phyloP scores from a whole-genome alignment of 2,113 vertebrate species.

The Xyrauchen texanus region DNA sequence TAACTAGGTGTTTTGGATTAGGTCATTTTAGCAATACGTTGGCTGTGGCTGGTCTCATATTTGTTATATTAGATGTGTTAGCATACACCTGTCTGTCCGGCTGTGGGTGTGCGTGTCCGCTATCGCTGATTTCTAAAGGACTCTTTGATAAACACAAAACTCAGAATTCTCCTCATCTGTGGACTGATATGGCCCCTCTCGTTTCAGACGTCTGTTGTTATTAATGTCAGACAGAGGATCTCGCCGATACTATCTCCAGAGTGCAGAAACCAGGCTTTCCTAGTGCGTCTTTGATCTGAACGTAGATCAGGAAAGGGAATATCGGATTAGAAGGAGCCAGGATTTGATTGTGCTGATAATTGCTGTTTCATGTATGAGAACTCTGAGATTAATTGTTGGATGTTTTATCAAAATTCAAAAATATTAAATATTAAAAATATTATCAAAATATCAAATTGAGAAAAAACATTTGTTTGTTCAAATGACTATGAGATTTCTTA shows the following conservation, averaged over 20 bases:
- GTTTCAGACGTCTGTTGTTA: slow-evolving; percentile 49
- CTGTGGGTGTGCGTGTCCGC: not conserved
- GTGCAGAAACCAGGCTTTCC: slow-evolving; percentile 46
- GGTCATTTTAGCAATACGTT: not conserved
- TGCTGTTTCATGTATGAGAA: slow-evolving; percentile 6
- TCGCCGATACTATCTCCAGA: slow-evolving; percentile 47
- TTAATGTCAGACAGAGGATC: slow-evolving; percentile 55
- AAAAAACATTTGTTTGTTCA: not conserved
- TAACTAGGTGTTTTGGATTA: too few species aligned
- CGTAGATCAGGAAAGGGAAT: slow-evolving; percentile 40
- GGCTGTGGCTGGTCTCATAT: not conserved
- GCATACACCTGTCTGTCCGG: slow-evolving; percentile 13
- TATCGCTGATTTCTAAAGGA: slow-evolving; percentile 44
- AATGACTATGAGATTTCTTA: not conserved
- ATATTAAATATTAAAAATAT: too few species aligned
- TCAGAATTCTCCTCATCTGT: slow-evolving; percentile 43
- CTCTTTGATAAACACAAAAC: slow-evolving; percentile 52
- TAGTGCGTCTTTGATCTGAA: slow-evolving; percentile 45
- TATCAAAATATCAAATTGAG: not conserved
- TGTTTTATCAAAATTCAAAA: not conserved
- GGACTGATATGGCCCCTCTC: slow-evolving; percentile 47
- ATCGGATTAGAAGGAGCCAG: slow-evolving; percentile 18
- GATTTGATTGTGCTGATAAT: slow-evolving; percentile 26
- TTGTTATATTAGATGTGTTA: not conserved
- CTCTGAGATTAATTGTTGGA: slow-evolving; percentile 15